phyloP scores from a whole-genome alignment of 2,113 vertebrate genomes.

The Camelus bactrianus region DNA sequence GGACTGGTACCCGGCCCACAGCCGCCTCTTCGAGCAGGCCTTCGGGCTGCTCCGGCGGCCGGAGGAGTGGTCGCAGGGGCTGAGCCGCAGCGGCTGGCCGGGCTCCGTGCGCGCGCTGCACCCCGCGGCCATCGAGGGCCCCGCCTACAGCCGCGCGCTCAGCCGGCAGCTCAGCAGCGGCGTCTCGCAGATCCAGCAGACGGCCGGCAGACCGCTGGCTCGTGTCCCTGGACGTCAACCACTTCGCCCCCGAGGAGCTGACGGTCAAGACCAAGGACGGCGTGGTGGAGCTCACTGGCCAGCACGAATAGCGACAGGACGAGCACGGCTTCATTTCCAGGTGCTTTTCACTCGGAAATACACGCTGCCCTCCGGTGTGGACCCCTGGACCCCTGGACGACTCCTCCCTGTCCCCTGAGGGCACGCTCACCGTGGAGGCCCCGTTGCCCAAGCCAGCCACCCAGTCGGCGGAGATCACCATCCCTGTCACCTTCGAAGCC shows the following conservation, averaged over 20 bases:
- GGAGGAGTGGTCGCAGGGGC: constrained; percentile 92
- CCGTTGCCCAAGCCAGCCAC: constrained; percentile 91
- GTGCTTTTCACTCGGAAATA: constrained; percentile 97
- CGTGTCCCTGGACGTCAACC: constrained; percentile 96
- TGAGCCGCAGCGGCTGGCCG: constrained; percentile 91
- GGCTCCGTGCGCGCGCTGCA: constrained; percentile 92
- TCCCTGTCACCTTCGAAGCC: constrained; percentile 93
- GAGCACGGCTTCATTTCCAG: constrained; percentile 97
- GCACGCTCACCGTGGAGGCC: constrained; percentile 94
- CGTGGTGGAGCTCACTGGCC: constrained; percentile 96
- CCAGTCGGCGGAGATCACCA: constrained; percentile 93
- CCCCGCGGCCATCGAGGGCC: constrained; percentile 59
- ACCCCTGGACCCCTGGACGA: constrained; percentile 89
- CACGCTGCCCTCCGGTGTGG: constrained; percentile 92
- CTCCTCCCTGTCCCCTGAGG: constrained; percentile 95
- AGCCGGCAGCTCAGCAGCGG: constrained; percentile 95
- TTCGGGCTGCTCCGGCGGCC: constrained; percentile 94
- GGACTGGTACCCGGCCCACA: constrained; percentile 94
- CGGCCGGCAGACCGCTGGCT: constrained; percentile 93
- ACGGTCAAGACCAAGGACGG: constrained; percentile 98
- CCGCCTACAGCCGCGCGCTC: constrained; percentile 87
- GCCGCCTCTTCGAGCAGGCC: constrained; percentile 96
- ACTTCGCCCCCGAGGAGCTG: constrained; percentile 97
- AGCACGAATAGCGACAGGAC: constrained; percentile 97
- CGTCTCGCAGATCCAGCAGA: constrained; percentile 97